phyloP scores from a whole-genome alignment of 2,113 vertebrate genomes.

The Cygnus buccinator region DNA sequence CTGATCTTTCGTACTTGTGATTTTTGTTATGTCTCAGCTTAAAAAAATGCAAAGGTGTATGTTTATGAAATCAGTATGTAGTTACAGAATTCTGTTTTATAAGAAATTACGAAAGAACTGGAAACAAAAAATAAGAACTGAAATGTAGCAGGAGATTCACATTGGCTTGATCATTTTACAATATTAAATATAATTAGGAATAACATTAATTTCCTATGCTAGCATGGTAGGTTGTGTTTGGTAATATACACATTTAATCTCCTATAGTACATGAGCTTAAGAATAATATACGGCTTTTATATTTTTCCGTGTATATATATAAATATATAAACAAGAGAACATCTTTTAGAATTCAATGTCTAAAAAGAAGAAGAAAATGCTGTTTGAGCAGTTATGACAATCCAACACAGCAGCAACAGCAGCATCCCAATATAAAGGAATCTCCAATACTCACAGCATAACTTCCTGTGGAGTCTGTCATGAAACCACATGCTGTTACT shows the following conservation, averaged over 20 bases:
- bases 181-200: not conserved
- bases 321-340: not conserved
- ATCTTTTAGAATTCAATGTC: not conserved
- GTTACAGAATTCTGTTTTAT: not conserved
- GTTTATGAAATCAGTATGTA: not conserved
- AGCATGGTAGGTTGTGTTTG: not conserved
- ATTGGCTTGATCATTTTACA: not conserved
- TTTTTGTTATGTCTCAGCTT: not conserved
- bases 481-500: conserved; percentile 20
- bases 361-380: not conserved
- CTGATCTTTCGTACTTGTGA: not conserved
- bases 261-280: not conserved
- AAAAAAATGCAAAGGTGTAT: fast-evolving
- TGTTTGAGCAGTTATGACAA: not conserved
- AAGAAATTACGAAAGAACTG: not conserved
- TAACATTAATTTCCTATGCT: not conserved
- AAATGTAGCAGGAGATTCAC: not conserved
- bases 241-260: not conserved
- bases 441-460: not conserved
- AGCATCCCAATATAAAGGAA: not conserved
- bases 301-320: not conserved
- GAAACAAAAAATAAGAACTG: not conserved
- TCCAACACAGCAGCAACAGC: not conserved
- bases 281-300: not conserved
- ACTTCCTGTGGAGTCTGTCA: conserved; percentile 24